These are phyloP conservation scores for Malurus leucopterus DNA, from an alignment of 2,797 vertebrate species.

Conservation along the genomic window DNA sequence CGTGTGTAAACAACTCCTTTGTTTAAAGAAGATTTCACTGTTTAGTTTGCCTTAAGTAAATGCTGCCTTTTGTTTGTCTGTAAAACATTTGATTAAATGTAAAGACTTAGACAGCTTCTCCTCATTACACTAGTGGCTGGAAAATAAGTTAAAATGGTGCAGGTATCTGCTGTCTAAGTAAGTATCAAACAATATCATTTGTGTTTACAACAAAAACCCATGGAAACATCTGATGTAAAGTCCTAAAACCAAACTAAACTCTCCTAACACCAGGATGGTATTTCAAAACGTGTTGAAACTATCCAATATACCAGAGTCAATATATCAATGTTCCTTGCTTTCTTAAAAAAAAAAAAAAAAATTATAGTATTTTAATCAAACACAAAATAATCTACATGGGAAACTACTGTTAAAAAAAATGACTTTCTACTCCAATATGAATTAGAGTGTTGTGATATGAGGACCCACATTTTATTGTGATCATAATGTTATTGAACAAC, in stretches of 20 bases:
- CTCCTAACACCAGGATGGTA: neutral
- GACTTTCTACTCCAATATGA: neutral
- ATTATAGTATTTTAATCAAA: neutral
- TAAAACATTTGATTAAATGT: constrained; percentile 79
- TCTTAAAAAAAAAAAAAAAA: neutral
- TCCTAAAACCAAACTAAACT: neutral
- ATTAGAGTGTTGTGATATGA: neutral
- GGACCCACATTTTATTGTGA: neutral
- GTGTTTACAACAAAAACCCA: constrained; percentile 21
- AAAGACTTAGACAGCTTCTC: constrained; percentile 65
- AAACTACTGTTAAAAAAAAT: neutral
- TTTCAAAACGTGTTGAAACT: neutral
- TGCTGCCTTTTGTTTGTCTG: constrained; percentile 79
- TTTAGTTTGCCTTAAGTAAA: constrained; percentile 84
- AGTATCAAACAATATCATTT: neutral
- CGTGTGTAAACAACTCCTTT: constrained; percentile 77
- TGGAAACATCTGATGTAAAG: neutral
- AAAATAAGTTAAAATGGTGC: constrained; percentile 39
- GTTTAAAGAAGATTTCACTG: constrained; percentile 83
- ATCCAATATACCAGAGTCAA: neutral
- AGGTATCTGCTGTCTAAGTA: neutral
- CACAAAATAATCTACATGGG: neutral
- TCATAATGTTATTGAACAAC: neutral
- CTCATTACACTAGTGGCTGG: constrained; percentile 43
- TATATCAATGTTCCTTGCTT: neutral